A percentile compares a stretch with the other conserved stretches of the same genome.
phyloP scores from a whole-genome alignment of 2,113 vertebrate species.

The Cyphomyrus discorhynchus region DNA sequence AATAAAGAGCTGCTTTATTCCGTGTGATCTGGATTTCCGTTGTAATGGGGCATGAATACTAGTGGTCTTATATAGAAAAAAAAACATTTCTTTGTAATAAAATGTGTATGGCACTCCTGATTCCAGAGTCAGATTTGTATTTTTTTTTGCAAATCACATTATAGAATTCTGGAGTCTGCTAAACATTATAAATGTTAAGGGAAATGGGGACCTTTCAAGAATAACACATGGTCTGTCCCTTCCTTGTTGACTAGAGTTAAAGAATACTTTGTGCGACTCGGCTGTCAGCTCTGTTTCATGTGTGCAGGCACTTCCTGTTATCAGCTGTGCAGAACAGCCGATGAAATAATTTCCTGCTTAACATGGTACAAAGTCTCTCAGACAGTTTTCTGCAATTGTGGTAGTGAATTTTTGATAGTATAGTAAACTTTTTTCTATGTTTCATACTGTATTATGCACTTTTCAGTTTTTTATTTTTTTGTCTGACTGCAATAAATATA shows the following conservation, averaged over 20 bases:
- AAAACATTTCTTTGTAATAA: neutral
- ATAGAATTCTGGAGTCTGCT: neutral
- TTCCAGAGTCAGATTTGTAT: neutral
- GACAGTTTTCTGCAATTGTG: neutral
- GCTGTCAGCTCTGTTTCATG: neutral
- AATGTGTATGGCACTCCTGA: neutral
- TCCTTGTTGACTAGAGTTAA: neutral
- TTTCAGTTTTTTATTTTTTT: too few species aligned
- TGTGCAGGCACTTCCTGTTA: neutral
- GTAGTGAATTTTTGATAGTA: neutral
- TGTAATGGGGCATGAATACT: neutral
- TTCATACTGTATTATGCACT: neutral
- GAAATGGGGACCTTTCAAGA: neutral
- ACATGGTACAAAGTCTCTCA: neutral
- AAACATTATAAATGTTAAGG: neutral
- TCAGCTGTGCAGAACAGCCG: neutral
- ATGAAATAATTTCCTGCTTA: neutral
- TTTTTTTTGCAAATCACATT: neutral
- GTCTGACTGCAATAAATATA: too few species aligned
- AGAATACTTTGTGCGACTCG: neutral
- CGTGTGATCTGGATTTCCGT: neutral
- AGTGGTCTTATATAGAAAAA: neutral
- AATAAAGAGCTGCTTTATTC: slow-evolving; percentile 7
- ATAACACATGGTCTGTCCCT: neutral
- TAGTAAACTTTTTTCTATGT: neutral